phyloP scores from a whole-genome alignment of 2,888 invertebrate species.

The Crioceris asparagi region DNA sequence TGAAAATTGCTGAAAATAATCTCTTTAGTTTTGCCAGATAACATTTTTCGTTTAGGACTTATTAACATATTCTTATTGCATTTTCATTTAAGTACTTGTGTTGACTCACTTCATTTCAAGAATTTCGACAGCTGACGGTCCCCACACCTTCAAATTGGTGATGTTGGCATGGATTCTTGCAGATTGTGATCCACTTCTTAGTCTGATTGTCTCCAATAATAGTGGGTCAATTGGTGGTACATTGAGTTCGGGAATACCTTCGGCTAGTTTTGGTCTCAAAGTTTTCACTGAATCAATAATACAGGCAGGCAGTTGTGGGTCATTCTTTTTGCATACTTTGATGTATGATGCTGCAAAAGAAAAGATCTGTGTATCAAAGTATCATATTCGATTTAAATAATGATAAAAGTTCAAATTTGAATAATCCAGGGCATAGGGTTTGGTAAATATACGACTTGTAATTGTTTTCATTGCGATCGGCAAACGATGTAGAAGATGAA shows the following conservation, averaged over 20 bases:
- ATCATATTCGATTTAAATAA: too few species aligned
- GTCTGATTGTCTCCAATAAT: constrained; percentile 24
- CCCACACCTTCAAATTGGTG: constrained; percentile 48
- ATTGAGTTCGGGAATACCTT: constrained; percentile 43
- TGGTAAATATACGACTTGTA: too few species aligned
- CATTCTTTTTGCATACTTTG: constrained; percentile 30
- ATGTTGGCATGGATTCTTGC: constrained; percentile 46
- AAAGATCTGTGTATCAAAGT: too few species aligned
- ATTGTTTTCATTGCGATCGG: too few species aligned
- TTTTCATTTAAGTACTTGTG: too few species aligned
- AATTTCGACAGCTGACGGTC: constrained; percentile 49
- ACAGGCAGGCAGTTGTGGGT: constrained; percentile 33
- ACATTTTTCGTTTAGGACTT: too few species aligned
- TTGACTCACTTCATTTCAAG: constrained; percentile 46
- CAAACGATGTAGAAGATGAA: too few species aligned
- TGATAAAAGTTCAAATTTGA: not conserved
- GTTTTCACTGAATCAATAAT: constrained; percentile 33
- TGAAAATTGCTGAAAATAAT: too few species aligned
- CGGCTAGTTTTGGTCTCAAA: constrained; percentile 30
- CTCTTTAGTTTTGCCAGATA: too few species aligned
- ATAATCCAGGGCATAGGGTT: not conserved
- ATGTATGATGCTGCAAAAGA: constrained; percentile 32
- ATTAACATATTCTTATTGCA: too few species aligned
- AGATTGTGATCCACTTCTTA: constrained; percentile 30
- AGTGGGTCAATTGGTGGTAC: constrained; percentile 46